Evolutionary conservation across 2,113 vertebrate species (phyloP), one percentile per base, ranked within the genome.

Genomic region (Chaetops frenatus): DNA sequence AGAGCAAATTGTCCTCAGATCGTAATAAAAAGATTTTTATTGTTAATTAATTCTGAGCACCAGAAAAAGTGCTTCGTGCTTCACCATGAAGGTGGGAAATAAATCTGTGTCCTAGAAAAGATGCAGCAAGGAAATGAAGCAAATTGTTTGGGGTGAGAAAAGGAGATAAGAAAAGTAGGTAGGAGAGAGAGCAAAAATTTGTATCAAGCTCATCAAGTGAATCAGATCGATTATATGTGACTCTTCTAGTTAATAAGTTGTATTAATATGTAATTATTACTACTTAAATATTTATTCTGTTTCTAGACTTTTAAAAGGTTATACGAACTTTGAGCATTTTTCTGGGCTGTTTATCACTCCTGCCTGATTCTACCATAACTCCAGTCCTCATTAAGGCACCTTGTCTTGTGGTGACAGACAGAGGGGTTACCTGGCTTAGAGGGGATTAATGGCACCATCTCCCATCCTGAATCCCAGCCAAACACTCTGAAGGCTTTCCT

Each of bases 21-120:
- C 0, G 4, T 71, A 90, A 94, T 94, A 88, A 94, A 94, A 83
- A 56, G 23, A 81, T 88, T 83, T 93, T 92, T 93, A 94, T 88
- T 94, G 83, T 88, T 94, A 95, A 95, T 93, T 96, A 92, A 94
- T 94, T 94, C 77, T 60, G 22, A 88, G 48, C 65, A 73, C 51
- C 61, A 86, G 81, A 69, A 81, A 90, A 93, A 64, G 69, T 13
- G 22, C 23, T 60, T 31, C 0, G 1, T 81, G 56, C 44, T 66
- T 92, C 86, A 81, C 69, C 48, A 60, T 66, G 58, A 93, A 64
- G 48, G 25, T 78, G 56, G 72, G 73, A 81, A 81, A 88, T 86
- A 82, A 96, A 82, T 83, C 82, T 31, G 3, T 71, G 35, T 74
- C 38, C 76, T 60, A 86, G 83, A 64, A 86, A 70, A 94, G 69